A percentile compares a stretch with the other conserved stretches of the same genome.
Conservation (phyloP, 1,140 invertebrate genomes). For the Zaprionus kolodkinae region DNA sequence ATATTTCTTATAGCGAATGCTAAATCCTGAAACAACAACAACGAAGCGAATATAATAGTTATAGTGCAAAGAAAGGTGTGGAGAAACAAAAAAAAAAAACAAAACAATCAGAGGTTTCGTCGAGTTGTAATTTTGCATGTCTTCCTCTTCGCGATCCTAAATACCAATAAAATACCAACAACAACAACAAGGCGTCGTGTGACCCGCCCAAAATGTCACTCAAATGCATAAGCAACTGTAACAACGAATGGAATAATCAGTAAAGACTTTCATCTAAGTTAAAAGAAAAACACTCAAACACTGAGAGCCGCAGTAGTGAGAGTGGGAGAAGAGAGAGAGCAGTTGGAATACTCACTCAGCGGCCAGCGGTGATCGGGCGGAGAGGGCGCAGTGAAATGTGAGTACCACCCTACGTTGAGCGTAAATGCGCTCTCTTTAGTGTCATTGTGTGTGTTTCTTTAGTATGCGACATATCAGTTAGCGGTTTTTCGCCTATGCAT, state of each 20-base stretch:
- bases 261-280: constrained; percentile 49
- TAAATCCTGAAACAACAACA: constrained; percentile 44
- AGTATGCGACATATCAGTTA: constrained; percentile 32
- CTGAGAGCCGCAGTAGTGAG: constrained; percentile 3
- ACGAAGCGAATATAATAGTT: constrained; percentile 37
- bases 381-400: constrained; percentile 43
- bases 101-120: constrained; percentile 45
- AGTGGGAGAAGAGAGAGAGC: constrained; percentile 37
- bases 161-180: constrained; percentile 7
- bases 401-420: constrained; percentile 33
- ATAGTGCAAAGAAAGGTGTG: constrained; percentile 47
- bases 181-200: constrained; percentile 16
- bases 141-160: constrained; percentile 22
- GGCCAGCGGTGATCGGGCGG: constrained; percentile 37
- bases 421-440: constrained; percentile 22
- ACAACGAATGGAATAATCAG: constrained; percentile 64
- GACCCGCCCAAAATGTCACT: constrained; percentile 42
- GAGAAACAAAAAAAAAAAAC: constrained; percentile 20
- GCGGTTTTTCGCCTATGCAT: constrained; percentile 44
- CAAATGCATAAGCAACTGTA: constrained; percentile 37
- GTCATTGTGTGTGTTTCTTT: constrained; percentile 18
- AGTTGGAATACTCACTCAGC: constrained; percentile 5
- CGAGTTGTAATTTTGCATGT: constrained; percentile 37
- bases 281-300: constrained; percentile 11
- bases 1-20: constrained; percentile 47